A percentile compares a stretch with the other conserved stretches of the same genome.
These are phyloP conservation scores for Pseudopodoces humilis DNA, from an alignment of 2,113 vertebrate species.

Conservation along the genomic window DNA sequence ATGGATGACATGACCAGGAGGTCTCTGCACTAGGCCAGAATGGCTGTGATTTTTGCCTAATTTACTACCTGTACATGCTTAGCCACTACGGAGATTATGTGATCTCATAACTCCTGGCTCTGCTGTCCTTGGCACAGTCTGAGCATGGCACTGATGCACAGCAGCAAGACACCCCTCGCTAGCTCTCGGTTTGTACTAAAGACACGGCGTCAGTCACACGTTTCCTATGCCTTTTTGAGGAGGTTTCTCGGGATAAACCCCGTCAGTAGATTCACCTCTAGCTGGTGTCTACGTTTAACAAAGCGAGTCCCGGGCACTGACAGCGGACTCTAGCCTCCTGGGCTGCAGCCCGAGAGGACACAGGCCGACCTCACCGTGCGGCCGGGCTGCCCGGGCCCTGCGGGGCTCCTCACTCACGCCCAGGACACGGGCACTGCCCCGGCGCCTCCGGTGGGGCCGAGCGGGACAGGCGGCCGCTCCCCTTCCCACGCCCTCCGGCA, in stretches of 20 bases:
- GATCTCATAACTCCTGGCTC: not conserved
- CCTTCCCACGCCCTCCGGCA: too few relatives aligned
- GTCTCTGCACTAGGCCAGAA: not conserved
- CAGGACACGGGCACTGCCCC: rapidly evolving
- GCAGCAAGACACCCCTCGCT: rapidly evolving
- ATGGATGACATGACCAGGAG: not conserved
- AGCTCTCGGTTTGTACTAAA: too few relatives aligned
- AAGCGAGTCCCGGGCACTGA: rapidly evolving
- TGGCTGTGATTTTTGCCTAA: not conserved
- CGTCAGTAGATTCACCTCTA: rapidly evolving
- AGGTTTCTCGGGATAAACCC: not conserved
- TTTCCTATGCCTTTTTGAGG: rapidly evolving
- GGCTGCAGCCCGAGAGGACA: not conserved
- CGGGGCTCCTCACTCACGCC: not conserved
- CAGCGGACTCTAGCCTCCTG: rapidly evolving
- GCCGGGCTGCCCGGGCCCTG: not conserved
- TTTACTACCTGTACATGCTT: not conserved
- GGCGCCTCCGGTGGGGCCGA: not conserved
- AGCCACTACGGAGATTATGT: not conserved
- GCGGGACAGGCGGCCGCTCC: not conserved
- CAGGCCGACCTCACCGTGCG: rapidly evolving
- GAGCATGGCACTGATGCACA: not conserved
- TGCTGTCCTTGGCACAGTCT: not conserved
- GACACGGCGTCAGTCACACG: rapidly evolving
- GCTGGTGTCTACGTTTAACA: rapidly evolving